Base-by-base conservation (phyloP, 2,888 invertebrate species). In the Agrotis ipsilon region DNA sequence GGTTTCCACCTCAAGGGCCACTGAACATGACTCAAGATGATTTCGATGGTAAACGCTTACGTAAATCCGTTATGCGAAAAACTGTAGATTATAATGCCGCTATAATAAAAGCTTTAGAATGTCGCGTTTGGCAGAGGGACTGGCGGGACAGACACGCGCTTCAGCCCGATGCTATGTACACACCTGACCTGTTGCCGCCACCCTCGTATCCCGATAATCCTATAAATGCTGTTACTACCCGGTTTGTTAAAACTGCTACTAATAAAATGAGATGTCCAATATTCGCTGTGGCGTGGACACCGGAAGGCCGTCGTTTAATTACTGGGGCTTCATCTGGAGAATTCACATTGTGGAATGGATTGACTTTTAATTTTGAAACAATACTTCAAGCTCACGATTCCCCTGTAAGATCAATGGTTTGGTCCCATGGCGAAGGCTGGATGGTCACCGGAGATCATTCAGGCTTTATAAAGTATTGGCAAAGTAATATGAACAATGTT, bases 281-380 rank as follows among this genome's bases (percentile, higher is more conserved):
- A 88, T 99, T 99, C 93, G 99, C 99, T 87, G 98, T 99, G 91
- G 99, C 99, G 18, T 99, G 99, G 99, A 99, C 99, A 9, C 99
- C 99, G 0, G 99, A 99, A 95, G 99, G 99, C 18, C 97, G 99
- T 81, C 97, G 99, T 84, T 96, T 99, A 76, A 98, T 99, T 9
- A 99, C 99, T 2, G 99, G 99, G 14, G 99, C 99, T 27, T 99
- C 99, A 43, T 99, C 99, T 68, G 99, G 99, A 57, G 99, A 99
- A 95, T 99, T 99, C 91, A 99, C 99, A 0, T 96, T 99, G 4
- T 99, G 99, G 99, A 99, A 99, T 96, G 99, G 99, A 45, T 97
- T 99, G 43, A 99, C 99, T n/a, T 99, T 99, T 95, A 99, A 99
- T 96, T 99, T 99, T 96, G 99, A 99, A 96, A 99, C 99, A n/a